A percentile compares a stretch with the other conserved stretches of the same genome.
phyloP scores from a whole-genome alignment of 2,888 invertebrate species.

The Magallana nippona region DNA sequence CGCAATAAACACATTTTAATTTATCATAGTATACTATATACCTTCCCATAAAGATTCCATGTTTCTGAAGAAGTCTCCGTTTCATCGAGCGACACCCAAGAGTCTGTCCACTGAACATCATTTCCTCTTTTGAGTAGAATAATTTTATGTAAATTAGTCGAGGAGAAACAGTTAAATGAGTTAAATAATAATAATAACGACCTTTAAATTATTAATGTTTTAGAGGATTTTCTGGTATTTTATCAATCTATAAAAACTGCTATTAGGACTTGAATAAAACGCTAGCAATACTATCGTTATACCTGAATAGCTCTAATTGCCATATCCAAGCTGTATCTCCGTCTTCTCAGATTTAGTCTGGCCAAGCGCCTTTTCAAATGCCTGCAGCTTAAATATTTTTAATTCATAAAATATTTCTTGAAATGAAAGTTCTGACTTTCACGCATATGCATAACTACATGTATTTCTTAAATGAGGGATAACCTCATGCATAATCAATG shows the following conservation, averaged over 20 bases:
- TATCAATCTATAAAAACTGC: background rate
- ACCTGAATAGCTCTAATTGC: slow-evolving; percentile 9
- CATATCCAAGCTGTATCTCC: background rate
- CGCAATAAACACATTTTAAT: background rate
- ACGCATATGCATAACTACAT: background rate
- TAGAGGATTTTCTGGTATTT: background rate
- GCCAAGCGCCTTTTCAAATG: slow-evolving; percentile 7
- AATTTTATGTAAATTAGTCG: background rate
- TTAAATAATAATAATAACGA: background rate
- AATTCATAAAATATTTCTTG: slow-evolving; percentile 1
- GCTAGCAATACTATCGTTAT: background rate
- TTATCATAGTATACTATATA: background rate
- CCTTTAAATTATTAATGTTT: background rate
- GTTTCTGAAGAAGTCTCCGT: slow-evolving; percentile 16
- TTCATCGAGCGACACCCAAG: slow-evolving; percentile 6
- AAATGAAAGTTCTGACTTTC: background rate
- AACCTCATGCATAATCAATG: background rate
- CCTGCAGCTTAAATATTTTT: slow-evolving; percentile 3
- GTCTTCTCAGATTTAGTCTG: slow-evolving; percentile 4
- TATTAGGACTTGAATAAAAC: background rate
- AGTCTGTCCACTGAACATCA: slow-evolving; percentile 19
- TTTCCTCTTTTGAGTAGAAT: slow-evolving; percentile 4
- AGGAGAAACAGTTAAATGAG: background rate
- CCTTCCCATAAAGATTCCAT: slow-evolving; percentile 14
- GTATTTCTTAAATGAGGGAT: background rate